A percentile compares a stretch with the other conserved stretches of the same genome.
Evolutionary conservation across 2,797 vertebrate species (phyloP).

Genomic region (Muscicapa striata): DNA sequence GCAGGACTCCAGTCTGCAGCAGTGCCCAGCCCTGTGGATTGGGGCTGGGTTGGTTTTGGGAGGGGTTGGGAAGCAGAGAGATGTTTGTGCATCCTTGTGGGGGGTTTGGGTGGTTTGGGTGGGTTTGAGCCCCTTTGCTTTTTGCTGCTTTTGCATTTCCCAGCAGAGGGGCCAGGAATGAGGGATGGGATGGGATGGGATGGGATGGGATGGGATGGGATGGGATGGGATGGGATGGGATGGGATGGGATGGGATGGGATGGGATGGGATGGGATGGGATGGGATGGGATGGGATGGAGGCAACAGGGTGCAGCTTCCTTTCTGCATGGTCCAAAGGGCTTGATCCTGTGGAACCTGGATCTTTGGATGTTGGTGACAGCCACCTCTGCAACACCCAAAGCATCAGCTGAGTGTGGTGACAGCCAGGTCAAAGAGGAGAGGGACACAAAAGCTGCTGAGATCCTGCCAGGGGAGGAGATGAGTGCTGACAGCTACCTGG

Average conservation of each 20-base stretch:
- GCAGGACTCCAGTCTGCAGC: accelerated
- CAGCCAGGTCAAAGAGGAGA: conserved; percentile 60
- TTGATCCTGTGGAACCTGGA: accelerated
- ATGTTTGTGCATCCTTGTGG: background rate
- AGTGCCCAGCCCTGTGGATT: background rate
- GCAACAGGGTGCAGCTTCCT: background rate
- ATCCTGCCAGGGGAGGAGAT: conserved; percentile 15
- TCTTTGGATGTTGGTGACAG: background rate
- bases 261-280: no score
- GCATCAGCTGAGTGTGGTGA: background rate
- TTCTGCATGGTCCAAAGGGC: background rate
- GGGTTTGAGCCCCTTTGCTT: accelerated
- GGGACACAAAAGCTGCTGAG: conserved; percentile 34
- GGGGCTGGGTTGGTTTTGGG: accelerated
- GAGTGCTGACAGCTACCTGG: conserved; percentile 62
- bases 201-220: no score
- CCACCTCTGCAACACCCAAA: background rate
- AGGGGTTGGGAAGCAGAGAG: background rate
- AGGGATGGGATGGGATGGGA: background rate
- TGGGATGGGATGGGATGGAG: background rate
- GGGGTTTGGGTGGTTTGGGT: background rate
- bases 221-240: background rate
- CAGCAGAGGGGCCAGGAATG: accelerated
- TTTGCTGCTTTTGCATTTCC: accelerated
- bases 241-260: no score